Base-by-base conservation (phyloP, 1,140 invertebrate genomes). In the Diorhabda elongata region DNA sequence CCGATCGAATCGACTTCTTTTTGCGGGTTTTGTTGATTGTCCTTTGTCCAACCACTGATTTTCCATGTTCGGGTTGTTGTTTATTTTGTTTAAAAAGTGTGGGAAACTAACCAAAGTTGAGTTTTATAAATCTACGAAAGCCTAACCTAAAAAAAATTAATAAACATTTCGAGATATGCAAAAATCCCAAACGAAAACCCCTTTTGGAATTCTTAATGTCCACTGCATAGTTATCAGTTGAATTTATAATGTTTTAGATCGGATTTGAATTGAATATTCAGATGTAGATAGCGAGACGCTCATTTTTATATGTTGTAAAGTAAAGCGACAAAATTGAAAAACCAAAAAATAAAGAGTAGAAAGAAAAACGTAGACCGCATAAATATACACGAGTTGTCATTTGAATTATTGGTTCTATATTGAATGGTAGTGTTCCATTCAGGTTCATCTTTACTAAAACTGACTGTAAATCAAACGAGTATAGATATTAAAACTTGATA, bases 401-500 rank as follows among this genome's bases (percentile, higher is more conserved):
- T 61, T 61, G 59, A 61, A 61, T 61, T 61, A 61, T 61, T 61
- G 42, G 59, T 61, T 42, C 59, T 61, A 61, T 41, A 61, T 61
- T 61, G 59, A 61, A 61, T 61, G 59, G 59, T 61, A 61, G 42
- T 61, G 59, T 43, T 41, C 59, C 59, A 61, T 61, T 61, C 59
- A 42, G 59, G 59, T 61, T 61, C 8, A 42, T 43, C 59, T 42
- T 60, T 60, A 42, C 7, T 41, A 61, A 61, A 61, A 61, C n/a
- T 61, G 59, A 42, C 59, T 42, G 59, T 61, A 61, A 61, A 61
- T 61, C 59, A 61, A 61, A 42, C 9, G 59, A 4, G 26, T 8
- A 61, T 61, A 61, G 59, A 61, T 61, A 61, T 61, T 61, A 61
- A 61, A 61, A 61, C 42, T 6, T 61, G 59, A 61, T 61, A 61